phyloP scores from a whole-genome alignment of 2,113 vertebrate genomes.

The Etia nguti region DNA sequence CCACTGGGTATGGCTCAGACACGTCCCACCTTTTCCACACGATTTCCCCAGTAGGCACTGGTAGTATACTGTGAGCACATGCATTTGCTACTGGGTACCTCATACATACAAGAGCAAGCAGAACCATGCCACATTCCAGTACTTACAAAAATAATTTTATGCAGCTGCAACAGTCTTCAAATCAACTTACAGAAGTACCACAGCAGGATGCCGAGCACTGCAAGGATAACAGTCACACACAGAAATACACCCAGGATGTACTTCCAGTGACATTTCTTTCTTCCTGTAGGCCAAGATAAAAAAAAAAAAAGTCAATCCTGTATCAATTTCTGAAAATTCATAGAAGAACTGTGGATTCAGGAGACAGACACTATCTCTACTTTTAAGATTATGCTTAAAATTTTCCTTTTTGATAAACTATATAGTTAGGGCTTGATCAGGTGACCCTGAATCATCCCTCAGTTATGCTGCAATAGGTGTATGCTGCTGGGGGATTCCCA shows the following conservation, averaged over 20 bases:
- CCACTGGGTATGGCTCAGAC: conserved; percentile 49
- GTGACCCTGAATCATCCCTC: neutral
- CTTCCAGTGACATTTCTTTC: neutral
- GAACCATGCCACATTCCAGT: neutral
- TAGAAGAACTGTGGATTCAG: rapidly evolving
- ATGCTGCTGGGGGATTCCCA: rapidly evolving
- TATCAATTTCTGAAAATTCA: neutral
- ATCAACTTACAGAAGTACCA: conserved; percentile 70
- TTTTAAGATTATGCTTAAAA: neutral
- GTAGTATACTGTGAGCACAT: conserved; percentile 39
- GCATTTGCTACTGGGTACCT: rapidly evolving
- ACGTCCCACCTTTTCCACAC: conserved; percentile 25
- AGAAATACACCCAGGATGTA: neutral
- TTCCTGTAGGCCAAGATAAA: conserved; percentile 2
- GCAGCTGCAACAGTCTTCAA: neutral
- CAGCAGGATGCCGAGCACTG: conserved; percentile 8
- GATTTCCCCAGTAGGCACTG: conserved; percentile 40
- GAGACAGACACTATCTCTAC: neutral
- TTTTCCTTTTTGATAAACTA: neutral
- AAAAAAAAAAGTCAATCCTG: neutral
- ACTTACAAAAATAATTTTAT: neutral
- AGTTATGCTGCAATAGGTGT: neutral
- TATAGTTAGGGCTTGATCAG: neutral
- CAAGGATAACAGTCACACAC: conserved; percentile 10
- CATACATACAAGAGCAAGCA: neutral